A percentile compares a stretch with the other conserved stretches of the same genome.
phyloP scores from a whole-genome alignment of 2,888 invertebrate species.

The Drosophila mayaguana region DNA sequence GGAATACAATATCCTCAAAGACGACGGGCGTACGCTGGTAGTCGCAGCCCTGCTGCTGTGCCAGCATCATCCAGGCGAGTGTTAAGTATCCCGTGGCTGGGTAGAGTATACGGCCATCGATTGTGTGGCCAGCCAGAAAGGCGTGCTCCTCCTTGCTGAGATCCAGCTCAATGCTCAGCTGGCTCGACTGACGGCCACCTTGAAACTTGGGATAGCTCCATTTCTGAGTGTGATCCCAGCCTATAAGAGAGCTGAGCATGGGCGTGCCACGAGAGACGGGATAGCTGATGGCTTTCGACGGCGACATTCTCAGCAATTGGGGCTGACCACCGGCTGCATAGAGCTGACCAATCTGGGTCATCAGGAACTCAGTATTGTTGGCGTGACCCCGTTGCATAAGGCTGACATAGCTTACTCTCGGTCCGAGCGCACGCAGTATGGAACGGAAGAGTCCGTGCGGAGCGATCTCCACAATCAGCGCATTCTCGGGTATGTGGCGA shows the following conservation, averaged over 20 bases:
- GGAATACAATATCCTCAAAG: slow-evolving; percentile 95
- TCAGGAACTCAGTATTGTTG: slow-evolving; percentile 90
- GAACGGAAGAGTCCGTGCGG: slow-evolving; percentile 98
- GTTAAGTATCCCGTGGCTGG: slow-evolving; percentile 97
- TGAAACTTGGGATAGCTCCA: slow-evolving; percentile 94
- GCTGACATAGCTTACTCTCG: slow-evolving; percentile 91
- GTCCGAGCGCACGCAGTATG: slow-evolving; percentile 92
- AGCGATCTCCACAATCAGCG: slow-evolving; percentile 96
- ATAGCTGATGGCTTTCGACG: slow-evolving; percentile 86
- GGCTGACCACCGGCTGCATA: slow-evolving; percentile 93
- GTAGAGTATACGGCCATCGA: slow-evolving; percentile 97
- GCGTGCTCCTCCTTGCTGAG: slow-evolving; percentile 90
- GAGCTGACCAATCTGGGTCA: slow-evolving; percentile 92
- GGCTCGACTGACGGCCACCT: slow-evolving; percentile 88
- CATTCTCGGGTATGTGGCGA: slow-evolving; percentile 92
- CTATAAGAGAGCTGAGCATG: slow-evolving; percentile 92
- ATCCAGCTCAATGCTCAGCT: slow-evolving; percentile 91
- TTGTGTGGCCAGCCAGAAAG: slow-evolving; percentile 93
- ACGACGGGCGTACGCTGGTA: slow-evolving; percentile 92
- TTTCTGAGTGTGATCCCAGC: slow-evolving; percentile 96
- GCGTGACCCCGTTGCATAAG: slow-evolving; percentile 93
- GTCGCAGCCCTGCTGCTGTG: slow-evolving; percentile 91
- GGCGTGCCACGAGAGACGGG: slow-evolving; percentile 97
- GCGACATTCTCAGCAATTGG: slow-evolving; percentile 88
- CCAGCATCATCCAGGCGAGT: slow-evolving; percentile 95